These are phyloP conservation scores for Aporrectodea caliginosa DNA, from an alignment of 1,140 invertebrate genomes.

Conservation along the genomic window DNA sequence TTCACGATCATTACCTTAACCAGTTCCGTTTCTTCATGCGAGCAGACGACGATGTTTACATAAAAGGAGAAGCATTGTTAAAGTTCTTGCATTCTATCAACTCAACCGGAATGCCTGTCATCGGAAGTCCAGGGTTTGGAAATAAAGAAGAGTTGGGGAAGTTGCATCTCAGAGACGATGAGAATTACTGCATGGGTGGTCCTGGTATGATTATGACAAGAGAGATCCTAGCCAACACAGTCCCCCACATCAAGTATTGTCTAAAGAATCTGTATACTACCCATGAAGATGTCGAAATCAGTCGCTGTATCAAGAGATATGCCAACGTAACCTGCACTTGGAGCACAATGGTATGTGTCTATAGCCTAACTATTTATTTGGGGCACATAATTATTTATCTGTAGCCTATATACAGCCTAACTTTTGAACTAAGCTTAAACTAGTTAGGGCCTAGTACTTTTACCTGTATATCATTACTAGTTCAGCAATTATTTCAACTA, in stretches of 20 bases:
- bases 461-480: too few species aligned
- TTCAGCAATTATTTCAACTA: too few species aligned
- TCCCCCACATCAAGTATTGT: slow-evolving; percentile 67
- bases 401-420: too few species aligned
- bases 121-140: slow-evolving; percentile 58
- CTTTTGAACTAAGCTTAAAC: too few species aligned
- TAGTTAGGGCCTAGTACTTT: too few species aligned
- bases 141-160: slow-evolving; percentile 84
- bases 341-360: slow-evolving; percentile 96
- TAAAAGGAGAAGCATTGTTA: slow-evolving; percentile 80
- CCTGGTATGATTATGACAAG: slow-evolving; percentile 78
- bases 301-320: slow-evolving; percentile 88
- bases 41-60: slow-evolving; percentile 95
- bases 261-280: slow-evolving; percentile 87
- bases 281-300: slow-evolving; percentile 97
- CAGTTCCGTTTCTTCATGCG: slow-evolving; percentile 95
- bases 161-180: slow-evolving; percentile 81
- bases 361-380: too few species aligned
- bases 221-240: slow-evolving; percentile 56
- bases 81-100: slow-evolving; percentile 82
- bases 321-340: slow-evolving; percentile 94
- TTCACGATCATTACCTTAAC: slow-evolving; percentile 89
- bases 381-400: too few species aligned
- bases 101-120: slow-evolving; percentile 73
- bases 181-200: slow-evolving; percentile 99